Evolutionary conservation across 2,797 vertebrate genomes (phyloP).

Genomic region (Ptychobarbus kaznakovi): DNA sequence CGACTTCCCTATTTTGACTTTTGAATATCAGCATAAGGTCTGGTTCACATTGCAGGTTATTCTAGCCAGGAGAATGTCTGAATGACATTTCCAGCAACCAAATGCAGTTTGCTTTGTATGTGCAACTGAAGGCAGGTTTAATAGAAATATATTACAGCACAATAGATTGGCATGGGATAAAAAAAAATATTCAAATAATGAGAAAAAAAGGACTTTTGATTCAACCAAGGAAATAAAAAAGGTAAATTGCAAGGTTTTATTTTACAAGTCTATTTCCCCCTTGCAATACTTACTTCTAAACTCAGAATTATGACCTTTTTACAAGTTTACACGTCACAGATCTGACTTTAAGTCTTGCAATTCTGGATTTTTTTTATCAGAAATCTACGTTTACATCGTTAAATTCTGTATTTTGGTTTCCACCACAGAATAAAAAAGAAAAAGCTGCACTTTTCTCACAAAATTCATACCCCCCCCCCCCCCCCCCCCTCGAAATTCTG

Average conservation of each 20-base stretch:
- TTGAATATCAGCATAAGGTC: background rate
- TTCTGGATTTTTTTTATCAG: background rate
- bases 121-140: background rate
- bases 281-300: background rate
- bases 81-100: background rate
- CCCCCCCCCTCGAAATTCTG: rapidly evolving
- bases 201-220: background rate
- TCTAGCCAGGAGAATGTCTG: background rate
- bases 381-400: background rate
- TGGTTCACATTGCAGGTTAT: background rate
- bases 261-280: too few relatives aligned
- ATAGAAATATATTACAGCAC: background rate
- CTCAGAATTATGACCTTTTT: background rate
- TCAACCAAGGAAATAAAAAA: background rate
- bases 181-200: background rate
- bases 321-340: background rate
- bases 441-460: too few relatives aligned
- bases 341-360: background rate
- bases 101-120: background rate
- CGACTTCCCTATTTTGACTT: too few relatives aligned
- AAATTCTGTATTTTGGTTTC: background rate
- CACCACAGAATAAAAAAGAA: background rate
- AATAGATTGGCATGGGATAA: background rate
- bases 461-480: too few relatives aligned
- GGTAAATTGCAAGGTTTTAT: background rate